These are phyloP conservation scores for Crenichthys baileyi DNA, from an alignment of 2,797 vertebrate species.

Conservation along the genomic window DNA sequence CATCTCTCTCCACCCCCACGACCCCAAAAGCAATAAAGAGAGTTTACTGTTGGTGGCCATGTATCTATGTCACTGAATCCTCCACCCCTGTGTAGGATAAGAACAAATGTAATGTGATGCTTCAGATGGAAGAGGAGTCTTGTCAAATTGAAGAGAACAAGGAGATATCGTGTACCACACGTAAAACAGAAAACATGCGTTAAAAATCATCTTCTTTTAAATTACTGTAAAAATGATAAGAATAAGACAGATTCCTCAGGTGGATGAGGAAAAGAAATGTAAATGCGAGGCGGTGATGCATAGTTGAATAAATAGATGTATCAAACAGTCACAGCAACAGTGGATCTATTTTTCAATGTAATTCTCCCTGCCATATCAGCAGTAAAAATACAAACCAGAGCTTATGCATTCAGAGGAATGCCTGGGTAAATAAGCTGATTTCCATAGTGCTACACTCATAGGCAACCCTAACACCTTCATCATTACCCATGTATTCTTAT, in stretches of 20 bases:
- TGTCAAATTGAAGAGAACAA: slow-evolving; percentile 11
- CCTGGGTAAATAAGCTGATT: slow-evolving; percentile 40
- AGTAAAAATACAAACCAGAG: slow-evolving; percentile 22
- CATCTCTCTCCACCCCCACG: slow-evolving; percentile 2
- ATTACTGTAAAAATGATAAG: background rate
- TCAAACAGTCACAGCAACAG: slow-evolving; percentile 14
- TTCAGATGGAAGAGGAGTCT: slow-evolving; percentile 20
- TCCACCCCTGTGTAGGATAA: slow-evolving; percentile 13
- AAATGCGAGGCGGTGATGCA: slow-evolving; percentile 9
- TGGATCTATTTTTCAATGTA: slow-evolving; percentile 14
- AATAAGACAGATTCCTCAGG: background rate
- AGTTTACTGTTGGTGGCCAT: slow-evolving; percentile 25
- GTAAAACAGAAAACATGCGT: background rate
- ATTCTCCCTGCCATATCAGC: slow-evolving; percentile 34
- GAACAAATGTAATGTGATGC: slow-evolving; percentile 34
- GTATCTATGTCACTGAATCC: slow-evolving; percentile 37
- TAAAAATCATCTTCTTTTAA: background rate
- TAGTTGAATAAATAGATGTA: slow-evolving; percentile 9
- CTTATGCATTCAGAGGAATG: slow-evolving; percentile 22
- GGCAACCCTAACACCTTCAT: slow-evolving; percentile 52
- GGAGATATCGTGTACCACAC: background rate
- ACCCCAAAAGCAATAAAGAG: slow-evolving; percentile 48
- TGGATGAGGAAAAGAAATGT: slow-evolving; percentile 15
- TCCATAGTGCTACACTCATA: slow-evolving; percentile 29
- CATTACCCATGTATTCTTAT: slow-evolving; percentile 55